Conservation (phyloP, 2,113 vertebrate species). For the Panthera leo region DNA sequence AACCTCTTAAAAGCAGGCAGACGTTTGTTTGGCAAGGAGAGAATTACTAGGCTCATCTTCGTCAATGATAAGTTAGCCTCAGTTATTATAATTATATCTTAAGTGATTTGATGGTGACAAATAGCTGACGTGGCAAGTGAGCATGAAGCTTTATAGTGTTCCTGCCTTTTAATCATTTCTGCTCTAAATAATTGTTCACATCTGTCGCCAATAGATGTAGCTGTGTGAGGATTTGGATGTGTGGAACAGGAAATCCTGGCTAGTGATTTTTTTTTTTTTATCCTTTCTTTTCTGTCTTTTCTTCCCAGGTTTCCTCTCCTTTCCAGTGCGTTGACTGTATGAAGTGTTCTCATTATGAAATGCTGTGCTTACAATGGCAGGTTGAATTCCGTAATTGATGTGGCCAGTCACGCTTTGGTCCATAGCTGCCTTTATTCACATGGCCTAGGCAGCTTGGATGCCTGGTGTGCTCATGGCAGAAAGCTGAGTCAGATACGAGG, state of each 20-base stretch:
- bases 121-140: neutral
- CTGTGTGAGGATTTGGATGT: neutral
- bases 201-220: neutral
- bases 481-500: rapidly evolving
- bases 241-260: neutral
- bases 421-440: rapidly evolving
- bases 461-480: neutral
- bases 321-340: neutral
- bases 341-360: constrained; percentile 22
- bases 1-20: neutral
- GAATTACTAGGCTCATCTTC: constrained; percentile 12
- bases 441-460: rapidly evolving
- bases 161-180: constrained; percentile 41
- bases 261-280: neutral
- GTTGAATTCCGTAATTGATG: neutral
- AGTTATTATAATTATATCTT: constrained; percentile 15
- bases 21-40: neutral
- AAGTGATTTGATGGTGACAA: constrained; percentile 42
- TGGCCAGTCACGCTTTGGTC: neutral
- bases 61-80: neutral
- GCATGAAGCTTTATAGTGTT: neutral
- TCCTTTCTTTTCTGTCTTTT: neutral
- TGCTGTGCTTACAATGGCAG: neutral
- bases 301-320: neutral
- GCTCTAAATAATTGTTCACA: neutral